A percentile compares a stretch with the other conserved stretches of the same genome.
Conservation (phyloP, 2,888 invertebrate species). For the Hipparchia semele region DNA sequence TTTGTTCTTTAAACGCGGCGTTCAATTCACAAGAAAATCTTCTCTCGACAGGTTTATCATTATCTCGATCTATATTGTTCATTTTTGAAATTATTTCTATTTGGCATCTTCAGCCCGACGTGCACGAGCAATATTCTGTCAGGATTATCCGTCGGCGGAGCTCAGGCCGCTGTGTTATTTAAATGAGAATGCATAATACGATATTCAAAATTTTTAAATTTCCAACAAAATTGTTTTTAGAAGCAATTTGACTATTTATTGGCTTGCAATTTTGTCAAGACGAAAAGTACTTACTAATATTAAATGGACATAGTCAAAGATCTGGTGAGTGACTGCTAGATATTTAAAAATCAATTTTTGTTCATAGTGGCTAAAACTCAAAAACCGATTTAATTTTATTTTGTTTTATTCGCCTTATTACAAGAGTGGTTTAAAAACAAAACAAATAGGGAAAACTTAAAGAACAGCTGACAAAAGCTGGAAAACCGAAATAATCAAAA, state of each 20-base stretch:
- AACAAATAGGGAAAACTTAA: too few relatives aligned
- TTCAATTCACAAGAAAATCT: background rate
- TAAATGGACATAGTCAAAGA: too few relatives aligned
- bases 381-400: too few relatives aligned
- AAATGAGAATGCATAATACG: constrained; percentile 2
- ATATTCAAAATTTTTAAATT: background rate
- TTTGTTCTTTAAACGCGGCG: too few relatives aligned
- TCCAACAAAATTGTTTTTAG: background rate
- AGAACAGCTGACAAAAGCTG: too few relatives aligned
- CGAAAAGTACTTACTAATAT: too few relatives aligned
- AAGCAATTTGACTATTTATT: background rate
- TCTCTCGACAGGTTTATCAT: background rate
- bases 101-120: constrained; percentile 6
- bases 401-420: too few relatives aligned
- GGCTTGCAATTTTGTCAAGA: background rate
- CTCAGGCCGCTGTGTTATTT: constrained; percentile 4
- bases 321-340: too few relatives aligned
- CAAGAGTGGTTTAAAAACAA: too few relatives aligned
- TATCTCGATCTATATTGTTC: background rate
- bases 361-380: too few relatives aligned
- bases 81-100: background rate
- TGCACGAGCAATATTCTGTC: constrained; percentile 9
- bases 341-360: too few relatives aligned
- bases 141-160: background rate
- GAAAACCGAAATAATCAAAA: too few relatives aligned